Base-by-base conservation (phyloP, 2,888 invertebrate species). In the Euzetes globulus region DNA sequence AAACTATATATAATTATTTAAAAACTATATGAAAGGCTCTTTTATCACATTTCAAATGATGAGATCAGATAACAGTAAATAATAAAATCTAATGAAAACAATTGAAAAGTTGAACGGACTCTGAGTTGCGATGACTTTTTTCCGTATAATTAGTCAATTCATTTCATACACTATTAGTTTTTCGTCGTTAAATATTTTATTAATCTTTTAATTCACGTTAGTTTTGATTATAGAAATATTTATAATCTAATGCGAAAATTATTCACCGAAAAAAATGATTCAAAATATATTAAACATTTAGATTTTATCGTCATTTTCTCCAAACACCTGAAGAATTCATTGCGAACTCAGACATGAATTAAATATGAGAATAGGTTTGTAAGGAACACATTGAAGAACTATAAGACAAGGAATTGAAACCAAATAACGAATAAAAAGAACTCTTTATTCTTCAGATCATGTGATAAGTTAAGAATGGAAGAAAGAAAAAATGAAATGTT, bases 221-320 rank as follows among this genome's bases (percentile, higher is more conserved):
- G 5, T 17, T 22, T 6, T 25, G n/a, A n/a, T 55, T 7, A 55
- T 22, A 11, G 22, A 11, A 11, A 25, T 9, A 52, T 52, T 52
- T 52, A 22, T 22, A 55, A 55, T 55, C 25, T 55, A 25, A 55
- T 55, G 55, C 55, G 25, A 55, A 55, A 55, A 55, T 55, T 55
- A 55, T 55, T 52, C 19, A 15, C 19, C 19, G 15, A n/a, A 52
- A 52, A 52, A 52, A n/a, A n/a, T 19, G 17, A 17, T 52, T 25
- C 25, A 55, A 55, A 55, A 55, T 25, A 25, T 25, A 55, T 25
- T 55, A 55, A 25, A 55, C 11, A 55, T 22, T 55, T 6, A 33
- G 33, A 33, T 33, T 55, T 55, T 55, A 55, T 55, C 25, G 52
- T 6, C 17, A 19, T 52, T 1, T 52, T 7, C 19, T 52, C 19